Percentiles rank a stretch among this genome's conserved stretches.
These are phyloP conservation scores for Cherax quadricarinatus DNA, from an alignment of 1,140 invertebrate species.

Conservation along the genomic window DNA sequence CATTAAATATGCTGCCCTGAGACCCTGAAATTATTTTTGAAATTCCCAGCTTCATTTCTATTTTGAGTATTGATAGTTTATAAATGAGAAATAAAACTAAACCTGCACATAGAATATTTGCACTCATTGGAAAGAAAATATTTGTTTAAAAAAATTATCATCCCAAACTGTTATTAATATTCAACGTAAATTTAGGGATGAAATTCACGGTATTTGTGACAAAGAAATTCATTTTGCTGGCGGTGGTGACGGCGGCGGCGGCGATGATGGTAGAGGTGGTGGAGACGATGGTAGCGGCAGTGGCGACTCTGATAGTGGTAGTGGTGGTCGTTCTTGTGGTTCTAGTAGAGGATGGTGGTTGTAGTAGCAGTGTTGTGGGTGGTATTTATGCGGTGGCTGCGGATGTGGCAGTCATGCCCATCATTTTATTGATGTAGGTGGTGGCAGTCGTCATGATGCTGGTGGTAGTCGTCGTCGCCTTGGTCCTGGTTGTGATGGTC, in stretches of 20 bases:
- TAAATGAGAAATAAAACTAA: not conserved
- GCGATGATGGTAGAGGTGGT: too few species aligned
- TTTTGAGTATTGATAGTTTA: too few species aligned
- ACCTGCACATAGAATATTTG: not conserved
- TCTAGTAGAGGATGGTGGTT: too few species aligned
- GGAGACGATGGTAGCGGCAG: too few species aligned
- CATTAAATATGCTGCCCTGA: too few species aligned
- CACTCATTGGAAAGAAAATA: not conserved
- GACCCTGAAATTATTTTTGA: too few species aligned
- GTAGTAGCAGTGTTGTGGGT: too few species aligned
- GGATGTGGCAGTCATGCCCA: not conserved
- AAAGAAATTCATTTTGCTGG: too few species aligned
- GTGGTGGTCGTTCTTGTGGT: too few species aligned
- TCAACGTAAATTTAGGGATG: not conserved
- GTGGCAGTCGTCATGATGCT: not conserved
- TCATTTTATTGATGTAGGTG: not conserved
- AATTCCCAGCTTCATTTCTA: too few species aligned
- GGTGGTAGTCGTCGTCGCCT: not conserved
- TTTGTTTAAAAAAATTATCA: not conserved
- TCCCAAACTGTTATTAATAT: not conserved
- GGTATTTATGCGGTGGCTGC: not conserved
- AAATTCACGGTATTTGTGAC: not conserved
- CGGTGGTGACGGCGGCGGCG: too few species aligned
- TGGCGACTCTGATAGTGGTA: too few species aligned
- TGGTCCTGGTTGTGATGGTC: not conserved